Percentiles rank a stretch among this genome's conserved stretches.
These are phyloP conservation scores for Melanostigma gelatinosum DNA, from an alignment of 2,113 vertebrate species.

Conservation along the genomic window DNA sequence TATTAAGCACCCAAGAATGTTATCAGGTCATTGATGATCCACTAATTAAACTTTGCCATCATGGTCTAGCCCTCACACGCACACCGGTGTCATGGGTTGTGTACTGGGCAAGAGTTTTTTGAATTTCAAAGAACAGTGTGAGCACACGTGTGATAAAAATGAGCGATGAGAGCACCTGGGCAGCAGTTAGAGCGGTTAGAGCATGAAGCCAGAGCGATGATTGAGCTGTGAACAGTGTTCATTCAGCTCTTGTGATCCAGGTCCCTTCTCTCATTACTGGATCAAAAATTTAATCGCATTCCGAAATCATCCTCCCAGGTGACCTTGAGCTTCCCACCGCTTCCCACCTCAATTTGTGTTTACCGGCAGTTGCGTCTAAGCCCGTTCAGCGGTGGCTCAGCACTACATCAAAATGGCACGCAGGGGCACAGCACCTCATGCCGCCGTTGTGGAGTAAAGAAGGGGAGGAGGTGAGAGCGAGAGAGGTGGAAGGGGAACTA, in stretches of 20 bases:
- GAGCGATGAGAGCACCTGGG: constrained; percentile 12
- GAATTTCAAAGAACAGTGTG: constrained; percentile 16
- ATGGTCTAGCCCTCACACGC: not conserved
- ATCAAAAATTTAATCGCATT: constrained; percentile 69
- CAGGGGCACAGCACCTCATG: constrained; percentile 47
- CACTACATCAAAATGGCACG: constrained; percentile 72
- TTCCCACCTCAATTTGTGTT: constrained; percentile 64
- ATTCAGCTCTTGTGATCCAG: constrained; percentile 41
- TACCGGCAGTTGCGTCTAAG: constrained; percentile 50
- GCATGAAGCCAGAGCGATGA: constrained; percentile 22
- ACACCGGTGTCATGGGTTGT: not conserved
- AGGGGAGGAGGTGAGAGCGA: constrained; percentile 19
- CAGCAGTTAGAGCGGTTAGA: not conserved
- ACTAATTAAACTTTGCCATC: not conserved
- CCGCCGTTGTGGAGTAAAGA: not conserved
- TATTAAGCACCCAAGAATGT: not conserved
- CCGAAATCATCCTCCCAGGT: constrained; percentile 63
- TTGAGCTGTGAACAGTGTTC: constrained; percentile 40
- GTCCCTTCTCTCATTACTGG: constrained; percentile 70
- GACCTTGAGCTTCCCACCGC: constrained; percentile 65
- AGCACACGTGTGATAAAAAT: constrained; percentile 6
- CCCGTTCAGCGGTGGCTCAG: constrained; percentile 70
- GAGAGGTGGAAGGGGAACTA: constrained; percentile 52
- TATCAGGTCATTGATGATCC: not conserved
- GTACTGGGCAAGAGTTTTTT: not conserved